Evolutionary conservation across 2,888 invertebrate genomes (phyloP), one percentile per base, ranked within the genome.

Genomic region (Lottia gigantea): DNA sequence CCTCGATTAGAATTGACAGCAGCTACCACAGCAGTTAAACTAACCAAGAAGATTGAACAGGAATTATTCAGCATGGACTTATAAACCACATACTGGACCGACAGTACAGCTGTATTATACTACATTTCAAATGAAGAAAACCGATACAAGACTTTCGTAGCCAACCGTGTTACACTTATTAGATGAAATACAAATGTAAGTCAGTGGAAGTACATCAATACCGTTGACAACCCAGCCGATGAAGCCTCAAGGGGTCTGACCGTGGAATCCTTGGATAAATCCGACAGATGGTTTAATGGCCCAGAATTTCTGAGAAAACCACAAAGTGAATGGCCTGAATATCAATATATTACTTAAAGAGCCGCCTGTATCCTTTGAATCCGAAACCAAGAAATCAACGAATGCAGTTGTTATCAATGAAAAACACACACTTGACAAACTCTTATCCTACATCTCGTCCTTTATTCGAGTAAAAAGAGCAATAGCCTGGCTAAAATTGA

Each of bases 291-390:
- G 74, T 64, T 64, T 26, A 16, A 62, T 26, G 75, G 77, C 46
- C 77, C 75, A 16, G 68, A 68, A 40, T 76, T 76, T 62, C 65
- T 77, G 4, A 46, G 14, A 15, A n/a, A 64, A 46, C n/a, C 23
- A 49, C 46, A 68, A 46, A 46, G 1, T 16, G 64, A 67, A 19
- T 67, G 67, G 67, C 49, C 49, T 12, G 12, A 55, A 7, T 11
- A 55, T n/a, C 11, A 55, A 16, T 7, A 11, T 55, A 6, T 31
- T n/a, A n/a, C n/a, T n/a, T 31, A 31, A 31, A 31, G 31, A 31
- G 2, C 46, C 72, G 45, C 6, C 31, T 31, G 31, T 31, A 31
- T 4, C 31, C 31, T 31, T 31, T 31, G 31, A 31, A 31, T 31
- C 31, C 31, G 31, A 31, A 31, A 31, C 31, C 31, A 31, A 31